Percentiles rank a stretch among this genome's conserved stretches.
phyloP scores from a whole-genome alignment of 2,888 invertebrate genomes.

The Spicauda simplicius region DNA sequence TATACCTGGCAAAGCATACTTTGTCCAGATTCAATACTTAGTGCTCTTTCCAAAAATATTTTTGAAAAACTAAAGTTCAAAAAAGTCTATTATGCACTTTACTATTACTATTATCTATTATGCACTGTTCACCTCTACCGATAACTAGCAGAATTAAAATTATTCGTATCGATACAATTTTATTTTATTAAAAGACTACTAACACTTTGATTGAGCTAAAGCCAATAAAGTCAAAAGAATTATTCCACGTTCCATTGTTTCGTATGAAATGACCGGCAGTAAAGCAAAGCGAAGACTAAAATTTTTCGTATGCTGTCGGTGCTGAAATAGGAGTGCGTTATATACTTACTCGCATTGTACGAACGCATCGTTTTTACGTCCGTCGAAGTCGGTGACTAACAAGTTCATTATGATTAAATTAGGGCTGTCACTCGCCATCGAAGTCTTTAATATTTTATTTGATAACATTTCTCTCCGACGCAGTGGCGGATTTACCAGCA shows the following conservation, averaged over 20 bases:
- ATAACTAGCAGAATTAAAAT: too few species aligned
- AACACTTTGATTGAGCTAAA: constrained; percentile 52
- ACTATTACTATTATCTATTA: too few species aligned
- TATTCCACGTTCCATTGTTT: constrained; percentile 59
- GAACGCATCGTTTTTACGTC: constrained; percentile 23
- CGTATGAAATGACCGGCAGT: constrained; percentile 33
- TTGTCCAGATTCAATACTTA: too few species aligned
- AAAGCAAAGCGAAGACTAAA: constrained; percentile 43
- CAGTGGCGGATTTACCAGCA: too few species aligned
- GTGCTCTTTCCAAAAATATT: too few species aligned
- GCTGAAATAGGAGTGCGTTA: constrained; percentile 35
- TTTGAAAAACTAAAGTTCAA: too few species aligned
- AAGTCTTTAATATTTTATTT: constrained; percentile 18
- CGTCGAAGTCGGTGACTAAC: constrained; percentile 22
- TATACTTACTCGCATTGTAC: constrained; percentile 30
- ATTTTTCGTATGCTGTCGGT: constrained; percentile 34
- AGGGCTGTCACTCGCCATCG: constrained; percentile 32
- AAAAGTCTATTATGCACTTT: too few species aligned
- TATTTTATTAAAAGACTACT: constrained; percentile 40
- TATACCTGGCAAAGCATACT: background rate
- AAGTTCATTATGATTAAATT: constrained; percentile 24
- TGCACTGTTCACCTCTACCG: too few species aligned
- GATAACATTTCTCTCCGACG: constrained; percentile 27
- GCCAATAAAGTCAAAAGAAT: constrained; percentile 52
- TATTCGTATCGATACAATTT: too few species aligned